These are phyloP conservation scores for Macrosteles quadrilineatus DNA, from an alignment of 1,140 invertebrate genomes.

Conservation along the genomic window DNA sequence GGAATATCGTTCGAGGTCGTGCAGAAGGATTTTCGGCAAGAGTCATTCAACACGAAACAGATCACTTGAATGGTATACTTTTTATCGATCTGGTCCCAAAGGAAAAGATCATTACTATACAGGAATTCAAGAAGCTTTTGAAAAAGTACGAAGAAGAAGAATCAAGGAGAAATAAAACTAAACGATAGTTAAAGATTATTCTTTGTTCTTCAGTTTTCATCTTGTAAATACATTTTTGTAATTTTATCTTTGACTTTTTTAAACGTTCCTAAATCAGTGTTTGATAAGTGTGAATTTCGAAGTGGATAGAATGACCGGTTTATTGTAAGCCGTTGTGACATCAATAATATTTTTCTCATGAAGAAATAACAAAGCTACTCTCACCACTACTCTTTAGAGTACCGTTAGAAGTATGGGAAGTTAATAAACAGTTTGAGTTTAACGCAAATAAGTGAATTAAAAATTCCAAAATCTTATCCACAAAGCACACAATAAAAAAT, in stretches of 20 bases:
- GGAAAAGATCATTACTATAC: not conserved
- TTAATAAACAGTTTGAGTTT: no score
- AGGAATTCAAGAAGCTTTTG: not conserved
- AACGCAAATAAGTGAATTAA: no score
- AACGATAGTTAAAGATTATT: not conserved
- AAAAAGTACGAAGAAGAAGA: not conserved
- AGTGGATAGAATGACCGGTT: no score
- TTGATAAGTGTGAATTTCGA: no score
- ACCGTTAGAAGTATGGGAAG: no score
- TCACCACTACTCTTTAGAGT: no score
- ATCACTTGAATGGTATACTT: constrained; percentile 2
- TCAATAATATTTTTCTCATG: no score
- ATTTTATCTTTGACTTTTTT: not conserved
- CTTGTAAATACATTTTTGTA: not conserved
- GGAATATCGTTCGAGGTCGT: not conserved
- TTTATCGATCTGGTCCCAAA: not conserved
- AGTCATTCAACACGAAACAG: constrained; percentile 1
- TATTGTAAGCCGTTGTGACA: no score
- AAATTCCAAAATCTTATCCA: no score
- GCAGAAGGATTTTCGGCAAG: constrained; percentile 1
- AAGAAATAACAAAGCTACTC: no score
- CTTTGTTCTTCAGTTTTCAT: not conserved
- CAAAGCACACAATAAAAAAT: no score
- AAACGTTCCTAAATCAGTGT: no score
- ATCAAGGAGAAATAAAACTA: not conserved